Conservation (phyloP, 2,113 vertebrate species). For the Scopus umbretta region DNA sequence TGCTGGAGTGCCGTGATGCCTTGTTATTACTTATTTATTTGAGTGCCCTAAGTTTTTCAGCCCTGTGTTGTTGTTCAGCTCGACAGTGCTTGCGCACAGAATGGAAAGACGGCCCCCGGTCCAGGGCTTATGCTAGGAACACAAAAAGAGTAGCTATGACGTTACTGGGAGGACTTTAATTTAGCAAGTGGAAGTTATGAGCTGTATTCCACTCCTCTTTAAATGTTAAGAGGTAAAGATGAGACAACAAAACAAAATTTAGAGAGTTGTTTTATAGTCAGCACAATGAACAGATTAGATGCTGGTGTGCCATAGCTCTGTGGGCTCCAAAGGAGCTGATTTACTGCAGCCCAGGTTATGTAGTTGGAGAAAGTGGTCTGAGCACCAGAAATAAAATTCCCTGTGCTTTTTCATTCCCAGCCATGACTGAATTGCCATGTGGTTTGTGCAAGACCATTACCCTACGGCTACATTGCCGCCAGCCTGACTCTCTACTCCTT, state of each 20-base stretch:
- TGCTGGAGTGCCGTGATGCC: fast-evolving
- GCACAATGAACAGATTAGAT: background rate
- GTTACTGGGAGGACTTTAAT: background rate
- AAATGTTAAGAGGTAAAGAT: background rate
- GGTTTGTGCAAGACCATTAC: background rate
- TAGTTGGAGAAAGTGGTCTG: background rate
- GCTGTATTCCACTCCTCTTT: background rate
- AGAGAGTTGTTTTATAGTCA: background rate
- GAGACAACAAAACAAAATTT: background rate
- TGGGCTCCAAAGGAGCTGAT: background rate
- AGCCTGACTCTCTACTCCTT: background rate
- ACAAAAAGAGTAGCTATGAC: background rate
- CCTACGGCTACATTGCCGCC: fast-evolving
- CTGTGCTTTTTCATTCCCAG: background rate
- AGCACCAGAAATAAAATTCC: background rate
- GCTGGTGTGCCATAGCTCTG: background rate
- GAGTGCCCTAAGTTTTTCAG: background rate
- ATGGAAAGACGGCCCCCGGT: background rate
- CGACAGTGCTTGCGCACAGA: background rate
- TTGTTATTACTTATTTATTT: background rate
- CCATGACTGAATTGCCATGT: fast-evolving
- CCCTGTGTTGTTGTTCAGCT: background rate
- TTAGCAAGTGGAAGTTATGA: background rate
- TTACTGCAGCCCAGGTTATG: background rate
- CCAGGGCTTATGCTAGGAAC: background rate